Conservation (phyloP, 2,797 vertebrate species). For the Lophura swinhoii region DNA sequence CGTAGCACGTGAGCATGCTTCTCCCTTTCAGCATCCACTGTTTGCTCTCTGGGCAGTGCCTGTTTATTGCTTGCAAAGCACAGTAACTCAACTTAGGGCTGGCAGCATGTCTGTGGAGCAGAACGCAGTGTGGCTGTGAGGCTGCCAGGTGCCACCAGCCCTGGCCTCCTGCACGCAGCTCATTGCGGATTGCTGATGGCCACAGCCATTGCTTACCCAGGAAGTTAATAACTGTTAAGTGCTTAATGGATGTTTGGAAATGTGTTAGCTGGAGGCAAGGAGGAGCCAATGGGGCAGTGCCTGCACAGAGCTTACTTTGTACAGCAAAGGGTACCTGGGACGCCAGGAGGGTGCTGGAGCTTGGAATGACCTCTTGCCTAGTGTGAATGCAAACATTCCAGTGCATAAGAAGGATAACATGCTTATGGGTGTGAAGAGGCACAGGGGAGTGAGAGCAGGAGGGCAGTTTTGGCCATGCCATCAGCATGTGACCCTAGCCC, state of each 20-base stretch:
- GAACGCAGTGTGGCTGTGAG: neutral
- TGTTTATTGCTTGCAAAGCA: neutral
- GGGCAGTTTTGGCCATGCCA: neutral
- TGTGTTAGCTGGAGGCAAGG: neutral
- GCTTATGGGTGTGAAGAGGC: neutral
- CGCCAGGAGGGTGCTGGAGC: neutral
- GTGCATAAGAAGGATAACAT: neutral
- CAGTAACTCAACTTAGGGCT: neutral
- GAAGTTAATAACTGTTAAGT: constrained; percentile 25
- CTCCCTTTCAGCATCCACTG: accelerated
- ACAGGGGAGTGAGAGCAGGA: neutral
- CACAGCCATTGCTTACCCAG: neutral
- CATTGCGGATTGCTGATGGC: neutral
- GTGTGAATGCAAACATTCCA: neutral
- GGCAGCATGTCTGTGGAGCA: neutral
- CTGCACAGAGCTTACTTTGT: neutral
- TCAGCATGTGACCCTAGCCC: neutral
- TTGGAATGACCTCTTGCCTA: neutral
- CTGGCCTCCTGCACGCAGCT: neutral
- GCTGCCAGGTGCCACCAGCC: neutral
- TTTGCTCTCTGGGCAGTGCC: neutral
- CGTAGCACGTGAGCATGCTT: accelerated
- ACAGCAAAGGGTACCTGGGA: neutral
- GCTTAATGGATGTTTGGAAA: constrained; percentile 23
- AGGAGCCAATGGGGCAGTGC: neutral